Evolutionary conservation across 2,113 vertebrate species (phyloP).

Genomic region (Heteronetta atricapilla): DNA sequence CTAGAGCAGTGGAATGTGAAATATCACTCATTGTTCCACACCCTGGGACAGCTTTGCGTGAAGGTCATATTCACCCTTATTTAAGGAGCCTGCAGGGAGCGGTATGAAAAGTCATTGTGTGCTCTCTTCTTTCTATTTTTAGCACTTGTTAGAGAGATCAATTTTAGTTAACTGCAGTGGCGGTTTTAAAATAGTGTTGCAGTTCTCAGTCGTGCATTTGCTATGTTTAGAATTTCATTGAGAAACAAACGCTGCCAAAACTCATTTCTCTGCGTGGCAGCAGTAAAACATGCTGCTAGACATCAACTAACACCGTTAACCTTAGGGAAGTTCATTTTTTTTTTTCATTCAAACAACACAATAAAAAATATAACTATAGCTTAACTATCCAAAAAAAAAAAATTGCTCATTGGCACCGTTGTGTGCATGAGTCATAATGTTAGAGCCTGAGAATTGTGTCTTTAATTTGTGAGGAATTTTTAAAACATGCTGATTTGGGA

Average conservation of each 20-base stretch:
- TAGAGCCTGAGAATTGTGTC: background rate
- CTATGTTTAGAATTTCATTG: slow-evolving; percentile 70
- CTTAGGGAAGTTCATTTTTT: background rate
- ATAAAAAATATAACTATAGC: background rate
- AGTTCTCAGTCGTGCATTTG: slow-evolving; percentile 55
- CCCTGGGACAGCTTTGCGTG: slow-evolving; percentile 51
- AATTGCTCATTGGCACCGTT: background rate
- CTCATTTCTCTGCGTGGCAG: background rate
- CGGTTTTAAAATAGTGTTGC: slow-evolving; percentile 65
- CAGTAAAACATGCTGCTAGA: background rate
- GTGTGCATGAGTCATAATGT: background rate
- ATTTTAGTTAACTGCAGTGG: slow-evolving; percentile 77
- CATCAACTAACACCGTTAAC: background rate
- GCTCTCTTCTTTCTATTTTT: slow-evolving; percentile 75
- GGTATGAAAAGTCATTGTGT: slow-evolving; percentile 71
- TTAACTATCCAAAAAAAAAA: background rate
- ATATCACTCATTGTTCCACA: slow-evolving; percentile 63
- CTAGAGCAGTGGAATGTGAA: slow-evolving; percentile 52
- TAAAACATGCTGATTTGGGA: background rate
- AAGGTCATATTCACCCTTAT: slow-evolving; percentile 69
- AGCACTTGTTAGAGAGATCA: slow-evolving; percentile 72
- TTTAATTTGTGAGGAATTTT: background rate
- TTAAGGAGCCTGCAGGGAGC: slow-evolving; percentile 73
- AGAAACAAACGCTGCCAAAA: slow-evolving; percentile 36
- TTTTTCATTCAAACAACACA: background rate